A percentile compares a stretch with the other conserved stretches of the same genome.
Evolutionary conservation across 2,888 invertebrate genomes (phyloP).

Genomic region (Galeruca laticollis): DNA sequence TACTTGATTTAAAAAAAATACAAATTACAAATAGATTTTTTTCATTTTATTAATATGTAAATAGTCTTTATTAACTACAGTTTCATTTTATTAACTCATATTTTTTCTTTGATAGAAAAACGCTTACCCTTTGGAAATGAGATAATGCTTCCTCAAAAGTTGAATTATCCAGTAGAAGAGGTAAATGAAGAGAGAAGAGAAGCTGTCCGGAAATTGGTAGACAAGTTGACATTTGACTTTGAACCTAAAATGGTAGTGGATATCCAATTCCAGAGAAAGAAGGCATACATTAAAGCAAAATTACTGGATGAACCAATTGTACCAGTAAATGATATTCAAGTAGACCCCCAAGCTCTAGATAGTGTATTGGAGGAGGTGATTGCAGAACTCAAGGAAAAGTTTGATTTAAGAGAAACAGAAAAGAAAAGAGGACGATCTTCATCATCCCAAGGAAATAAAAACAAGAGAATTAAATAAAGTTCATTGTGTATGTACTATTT

Average conservation of each 20-base stretch:
- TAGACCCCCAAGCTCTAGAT: constrained; percentile 42
- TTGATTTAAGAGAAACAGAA: constrained; percentile 27
- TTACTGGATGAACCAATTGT: constrained; percentile 51
- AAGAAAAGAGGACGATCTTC: constrained; percentile 40
- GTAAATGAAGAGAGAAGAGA: constrained; percentile 22
- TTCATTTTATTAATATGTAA: too few species aligned
- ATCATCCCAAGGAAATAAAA: not conserved
- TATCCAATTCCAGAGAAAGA: constrained; percentile 46
- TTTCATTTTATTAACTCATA: too few species aligned
- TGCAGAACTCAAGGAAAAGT: constrained; percentile 38
- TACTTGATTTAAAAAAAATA: too few species aligned
- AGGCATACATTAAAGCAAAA: constrained; percentile 53
- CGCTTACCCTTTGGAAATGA: constrained; percentile 51
- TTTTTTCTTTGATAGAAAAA: constrained; percentile 39
- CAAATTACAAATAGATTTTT: too few species aligned
- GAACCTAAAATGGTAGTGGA: constrained; percentile 51
- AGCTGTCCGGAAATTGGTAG: constrained; percentile 46
- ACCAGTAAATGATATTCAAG: constrained; percentile 44
- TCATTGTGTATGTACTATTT: not conserved
- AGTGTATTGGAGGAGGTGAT: constrained; percentile 40
- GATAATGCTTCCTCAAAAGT: constrained; percentile 35
- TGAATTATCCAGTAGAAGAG: constrained; percentile 36
- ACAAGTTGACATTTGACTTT: constrained; percentile 53
- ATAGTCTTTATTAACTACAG: too few species aligned
- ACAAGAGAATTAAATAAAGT: constrained; percentile 8